Percentiles rank a stretch among this genome's conserved stretches.
phyloP scores from a whole-genome alignment of 2,888 invertebrate species.

The Coelinius sp. region DNA sequence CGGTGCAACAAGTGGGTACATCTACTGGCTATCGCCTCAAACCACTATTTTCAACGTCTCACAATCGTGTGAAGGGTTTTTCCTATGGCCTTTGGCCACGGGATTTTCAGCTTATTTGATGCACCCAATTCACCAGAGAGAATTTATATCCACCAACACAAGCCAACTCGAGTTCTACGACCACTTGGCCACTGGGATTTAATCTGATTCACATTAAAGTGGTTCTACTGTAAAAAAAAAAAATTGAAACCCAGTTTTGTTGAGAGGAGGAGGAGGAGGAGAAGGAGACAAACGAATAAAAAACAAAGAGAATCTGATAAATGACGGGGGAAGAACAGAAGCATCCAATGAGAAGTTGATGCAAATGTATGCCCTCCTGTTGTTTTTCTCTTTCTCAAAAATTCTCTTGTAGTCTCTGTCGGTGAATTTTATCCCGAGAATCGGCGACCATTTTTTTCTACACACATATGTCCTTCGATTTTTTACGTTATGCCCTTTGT shows the following conservation, averaged over 20 bases:
- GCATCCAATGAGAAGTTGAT: conserved; percentile 36
- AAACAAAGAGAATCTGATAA: conserved; percentile 43
- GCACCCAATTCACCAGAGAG: not conserved
- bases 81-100: not conserved
- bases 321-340: conserved; percentile 22
- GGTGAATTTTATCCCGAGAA: conserved; percentile 4
- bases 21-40: not conserved
- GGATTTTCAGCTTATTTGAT: conserved; percentile 1
- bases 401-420: not conserved
- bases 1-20: not conserved
- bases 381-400: conserved; percentile 5
- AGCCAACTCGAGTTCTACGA: not conserved
- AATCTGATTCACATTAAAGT: not conserved
- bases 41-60: not conserved
- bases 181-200: not conserved
- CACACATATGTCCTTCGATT: conserved; percentile 14
- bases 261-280: not conserved
- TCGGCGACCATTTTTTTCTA: not conserved
- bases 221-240: not conserved
- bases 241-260: not conserved
- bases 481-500: conserved; percentile 15
- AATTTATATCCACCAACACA: not conserved
- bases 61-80: conserved; percentile 4
- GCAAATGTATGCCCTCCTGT: conserved; percentile 38
- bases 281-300: conserved; percentile 20